Percentiles rank a stretch among this genome's conserved stretches.
These are phyloP conservation scores for Spinus pinus DNA, from an alignment of 2,797 vertebrate genomes.

Conservation along the genomic window DNA sequence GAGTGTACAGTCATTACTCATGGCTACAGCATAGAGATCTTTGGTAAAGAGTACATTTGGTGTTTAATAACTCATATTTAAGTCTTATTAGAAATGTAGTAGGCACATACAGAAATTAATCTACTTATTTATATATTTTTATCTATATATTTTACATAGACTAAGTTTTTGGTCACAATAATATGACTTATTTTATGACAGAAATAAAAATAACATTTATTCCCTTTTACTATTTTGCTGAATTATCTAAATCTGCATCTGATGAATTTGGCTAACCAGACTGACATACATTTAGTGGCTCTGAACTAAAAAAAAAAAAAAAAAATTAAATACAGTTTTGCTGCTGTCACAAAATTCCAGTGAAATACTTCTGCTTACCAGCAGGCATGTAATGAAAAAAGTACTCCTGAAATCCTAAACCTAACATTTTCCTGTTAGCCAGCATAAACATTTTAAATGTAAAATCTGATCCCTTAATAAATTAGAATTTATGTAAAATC, in stretches of 20 bases:
- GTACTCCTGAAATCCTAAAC: slow-evolving; percentile 39
- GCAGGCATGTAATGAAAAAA: slow-evolving; percentile 9
- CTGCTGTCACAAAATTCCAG: slow-evolving; percentile 18
- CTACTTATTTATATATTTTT: not conserved
- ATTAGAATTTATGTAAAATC: not conserved
- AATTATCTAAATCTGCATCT: not conserved
- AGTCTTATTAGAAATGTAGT: not conserved
- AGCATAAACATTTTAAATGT: slow-evolving; percentile 17
- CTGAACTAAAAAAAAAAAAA: not conserved
- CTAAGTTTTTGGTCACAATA: not conserved
- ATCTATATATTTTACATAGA: not conserved
- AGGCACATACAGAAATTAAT: not conserved
- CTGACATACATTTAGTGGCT: not conserved
- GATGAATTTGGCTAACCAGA: not conserved
- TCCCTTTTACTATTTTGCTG: not conserved
- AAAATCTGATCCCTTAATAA: slow-evolving; percentile 2
- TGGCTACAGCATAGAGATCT: not conserved
- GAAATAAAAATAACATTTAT: not conserved
- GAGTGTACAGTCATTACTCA: not conserved
- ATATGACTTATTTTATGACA: not conserved
- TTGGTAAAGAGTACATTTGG: not conserved
- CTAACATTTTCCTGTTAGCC: slow-evolving; percentile 35
- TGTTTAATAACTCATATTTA: not conserved
- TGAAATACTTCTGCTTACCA: not conserved
- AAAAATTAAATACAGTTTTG: not conserved